Conservation (phyloP, 1,140 invertebrate genomes). For the Meteorus sp. region DNA sequence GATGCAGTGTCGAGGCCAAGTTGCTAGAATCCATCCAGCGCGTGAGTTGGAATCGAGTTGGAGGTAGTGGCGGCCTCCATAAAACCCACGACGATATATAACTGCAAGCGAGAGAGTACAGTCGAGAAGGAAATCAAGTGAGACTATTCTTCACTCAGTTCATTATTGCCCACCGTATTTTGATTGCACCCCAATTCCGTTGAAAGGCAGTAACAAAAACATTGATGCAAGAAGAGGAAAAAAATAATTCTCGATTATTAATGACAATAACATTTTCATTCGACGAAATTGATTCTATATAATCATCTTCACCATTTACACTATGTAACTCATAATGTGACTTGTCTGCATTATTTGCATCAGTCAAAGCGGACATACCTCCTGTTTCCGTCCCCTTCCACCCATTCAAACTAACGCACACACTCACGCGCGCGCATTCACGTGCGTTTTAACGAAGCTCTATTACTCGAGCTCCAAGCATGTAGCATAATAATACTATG, state of each 20-base stretch:
- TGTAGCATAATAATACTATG: no score
- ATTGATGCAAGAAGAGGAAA: no score
- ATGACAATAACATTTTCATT: no score
- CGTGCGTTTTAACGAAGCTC: slow-evolving; percentile 14
- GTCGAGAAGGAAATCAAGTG: slow-evolving; percentile 14
- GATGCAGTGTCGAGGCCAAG: slow-evolving; percentile 22
- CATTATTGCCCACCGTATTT: background rate
- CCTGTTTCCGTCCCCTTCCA: background rate
- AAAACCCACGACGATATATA: slow-evolving; percentile 8
- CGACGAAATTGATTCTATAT: no score
- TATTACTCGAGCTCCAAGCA: background rate
- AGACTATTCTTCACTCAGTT: background rate
- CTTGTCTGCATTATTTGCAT: background rate
- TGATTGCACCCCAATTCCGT: background rate
- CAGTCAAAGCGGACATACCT: background rate
- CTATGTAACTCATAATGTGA: background rate
- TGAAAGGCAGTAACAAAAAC: background rate
- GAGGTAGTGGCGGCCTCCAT: slow-evolving; percentile 21
- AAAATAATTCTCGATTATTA: no score
- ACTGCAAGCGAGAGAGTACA: background rate
- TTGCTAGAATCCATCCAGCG: slow-evolving; percentile 8
- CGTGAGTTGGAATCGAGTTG: slow-evolving; percentile 20
- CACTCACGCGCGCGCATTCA: no score
- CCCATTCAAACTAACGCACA: no score
- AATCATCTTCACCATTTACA: background rate